Conservation (phyloP, 2,888 invertebrate genomes). For the Chrysotoxum bicinctum region DNA sequence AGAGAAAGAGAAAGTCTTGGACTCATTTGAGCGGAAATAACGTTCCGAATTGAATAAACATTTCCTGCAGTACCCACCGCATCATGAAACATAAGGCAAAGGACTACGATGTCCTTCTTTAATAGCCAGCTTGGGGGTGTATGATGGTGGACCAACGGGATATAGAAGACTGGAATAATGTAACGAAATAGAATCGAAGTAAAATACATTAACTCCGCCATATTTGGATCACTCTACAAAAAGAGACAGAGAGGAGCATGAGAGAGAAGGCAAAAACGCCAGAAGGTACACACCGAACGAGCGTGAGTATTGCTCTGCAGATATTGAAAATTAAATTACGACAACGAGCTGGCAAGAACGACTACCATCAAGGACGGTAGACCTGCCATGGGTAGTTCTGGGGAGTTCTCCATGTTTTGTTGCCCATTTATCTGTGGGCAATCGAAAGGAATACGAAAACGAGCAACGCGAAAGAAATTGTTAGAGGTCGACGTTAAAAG, state of each 20-base stretch:
- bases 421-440: slow-evolving; percentile 66
- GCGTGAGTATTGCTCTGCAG: slow-evolving; percentile 51
- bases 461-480: slow-evolving; percentile 20
- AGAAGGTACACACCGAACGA: slow-evolving; percentile 8
- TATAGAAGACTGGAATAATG: slow-evolving; percentile 22
- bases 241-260: neutral
- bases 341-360: slow-evolving; percentile 60
- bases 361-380: neutral
- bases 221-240: slow-evolving; percentile 41
- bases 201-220: slow-evolving; percentile 68
- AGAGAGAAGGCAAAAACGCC: neutral
- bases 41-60: slow-evolving; percentile 66
- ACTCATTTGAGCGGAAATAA: slow-evolving; percentile 58
- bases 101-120: slow-evolving; percentile 26
- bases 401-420: slow-evolving; percentile 5
- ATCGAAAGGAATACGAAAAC: slow-evolving; percentile 38
- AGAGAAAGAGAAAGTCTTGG: slow-evolving; percentile 8
- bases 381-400: neutral
- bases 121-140: neutral
- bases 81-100: slow-evolving; percentile 55
- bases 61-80: slow-evolving; percentile 48
- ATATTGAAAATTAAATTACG: slow-evolving; percentile 70
- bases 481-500: slow-evolving; percentile 35
- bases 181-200: slow-evolving; percentile 67
- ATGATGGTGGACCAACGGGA: slow-evolving; percentile 1